Conservation (phyloP, 2,113 vertebrate genomes). For the Neodontobutis hainanensis region DNA sequence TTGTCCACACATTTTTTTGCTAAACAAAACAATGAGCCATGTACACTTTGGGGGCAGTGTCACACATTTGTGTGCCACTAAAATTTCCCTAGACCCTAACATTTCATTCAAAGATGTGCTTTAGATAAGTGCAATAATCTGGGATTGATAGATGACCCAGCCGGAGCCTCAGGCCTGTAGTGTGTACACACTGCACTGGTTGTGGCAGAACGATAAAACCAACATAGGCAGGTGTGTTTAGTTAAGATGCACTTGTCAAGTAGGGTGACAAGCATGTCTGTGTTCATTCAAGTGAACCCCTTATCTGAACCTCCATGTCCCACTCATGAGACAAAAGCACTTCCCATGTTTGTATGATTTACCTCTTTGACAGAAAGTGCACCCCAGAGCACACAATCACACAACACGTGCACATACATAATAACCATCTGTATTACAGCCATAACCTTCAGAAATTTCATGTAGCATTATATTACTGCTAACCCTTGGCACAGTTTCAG, state of each 20-base stretch:
- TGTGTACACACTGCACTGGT: conserved; percentile 75
- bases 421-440: conserved; percentile 4
- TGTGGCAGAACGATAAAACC: conserved; percentile 69
- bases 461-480: conserved; percentile 6
- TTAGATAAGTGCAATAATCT: conserved; percentile 79
- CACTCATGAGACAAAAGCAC: conserved; percentile 76
- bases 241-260: conserved; percentile 81
- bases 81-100: conserved; percentile 74
- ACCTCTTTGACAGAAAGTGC: conserved; percentile 59
- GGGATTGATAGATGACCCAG: conserved; percentile 71
- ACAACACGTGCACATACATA: not conserved
- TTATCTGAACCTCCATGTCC: conserved; percentile 77
- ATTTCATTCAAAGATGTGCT: conserved; percentile 77
- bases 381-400: conserved; percentile 3
- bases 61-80: conserved; percentile 71
- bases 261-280: conserved; percentile 74
- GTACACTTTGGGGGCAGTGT: conserved; percentile 64
- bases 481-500: not conserved
- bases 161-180: conserved; percentile 61
- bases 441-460: conserved; percentile 2
- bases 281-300: conserved; percentile 79
- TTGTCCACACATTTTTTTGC: conserved; percentile 34
- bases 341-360: conserved; percentile 73
- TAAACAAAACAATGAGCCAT: conserved; percentile 52
- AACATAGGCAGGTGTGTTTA: conserved; percentile 79